These are phyloP conservation scores for Brotula barbata DNA, from an alignment of 2,797 vertebrate species.

Conservation along the genomic window DNA sequence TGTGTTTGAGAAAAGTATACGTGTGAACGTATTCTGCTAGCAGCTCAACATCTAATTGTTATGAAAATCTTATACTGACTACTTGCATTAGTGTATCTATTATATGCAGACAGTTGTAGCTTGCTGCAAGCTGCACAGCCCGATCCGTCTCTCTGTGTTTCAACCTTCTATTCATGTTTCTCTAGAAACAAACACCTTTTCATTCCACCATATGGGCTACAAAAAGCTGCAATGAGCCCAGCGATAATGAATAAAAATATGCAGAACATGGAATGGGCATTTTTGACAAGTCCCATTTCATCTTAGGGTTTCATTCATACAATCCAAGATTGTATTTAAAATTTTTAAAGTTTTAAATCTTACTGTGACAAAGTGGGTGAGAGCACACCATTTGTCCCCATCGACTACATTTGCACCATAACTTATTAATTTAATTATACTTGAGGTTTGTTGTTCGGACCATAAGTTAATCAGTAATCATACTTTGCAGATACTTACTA, in stretches of 20 bases:
- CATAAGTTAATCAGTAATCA: too few species aligned
- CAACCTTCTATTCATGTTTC: conserved; percentile 25
- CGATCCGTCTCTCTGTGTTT: conserved; percentile 25
- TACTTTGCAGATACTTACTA: too few species aligned
- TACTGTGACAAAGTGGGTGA: too few species aligned
- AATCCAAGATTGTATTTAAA: too few species aligned
- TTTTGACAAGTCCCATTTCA: conserved; percentile 41
- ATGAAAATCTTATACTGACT: conserved; percentile 7
- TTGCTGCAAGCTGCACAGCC: not conserved
- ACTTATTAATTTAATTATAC: too few species aligned
- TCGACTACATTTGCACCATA: too few species aligned
- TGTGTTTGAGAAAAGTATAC: not conserved
- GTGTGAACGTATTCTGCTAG: not conserved
- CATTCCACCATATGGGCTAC: conserved; percentile 39
- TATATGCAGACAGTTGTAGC: not conserved
- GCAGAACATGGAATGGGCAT: conserved; percentile 47
- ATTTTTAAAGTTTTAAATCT: too few species aligned
- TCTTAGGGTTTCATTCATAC: conserved; percentile 22
- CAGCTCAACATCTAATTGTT: conserved; percentile 4
- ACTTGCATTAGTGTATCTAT: conserved; percentile 9
- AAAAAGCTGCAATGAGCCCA: conserved; percentile 61
- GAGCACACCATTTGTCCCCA: too few species aligned
- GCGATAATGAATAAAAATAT: conserved; percentile 54
- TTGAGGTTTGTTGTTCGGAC: too few species aligned
- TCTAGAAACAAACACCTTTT: conserved; percentile 30